Conservation (phyloP, 2,113 vertebrate species). For the Ornithorhynchus anatinus region DNA sequence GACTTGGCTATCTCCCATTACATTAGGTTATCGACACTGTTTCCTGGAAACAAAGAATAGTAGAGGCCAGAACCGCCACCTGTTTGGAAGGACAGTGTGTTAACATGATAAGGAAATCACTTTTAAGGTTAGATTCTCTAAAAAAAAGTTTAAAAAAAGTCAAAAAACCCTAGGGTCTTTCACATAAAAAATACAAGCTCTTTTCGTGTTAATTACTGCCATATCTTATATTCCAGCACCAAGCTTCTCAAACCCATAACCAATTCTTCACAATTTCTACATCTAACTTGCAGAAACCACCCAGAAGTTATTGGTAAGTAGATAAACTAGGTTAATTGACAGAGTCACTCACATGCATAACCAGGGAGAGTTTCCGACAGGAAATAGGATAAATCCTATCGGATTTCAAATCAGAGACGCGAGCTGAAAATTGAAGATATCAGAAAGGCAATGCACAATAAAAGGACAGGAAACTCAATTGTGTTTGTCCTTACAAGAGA, state of each 20-base stretch:
- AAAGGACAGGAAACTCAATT: slow-evolving; percentile 35
- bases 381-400: background rate
- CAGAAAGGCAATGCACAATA: background rate
- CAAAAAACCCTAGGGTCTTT: too few relatives aligned
- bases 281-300: background rate
- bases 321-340: background rate
- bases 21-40: background rate
- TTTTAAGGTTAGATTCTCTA: background rate
- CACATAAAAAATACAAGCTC: too few relatives aligned
- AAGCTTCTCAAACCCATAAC: background rate
- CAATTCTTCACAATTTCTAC: background rate
- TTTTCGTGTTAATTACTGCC: too few relatives aligned
- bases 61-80: background rate
- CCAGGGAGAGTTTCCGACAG: background rate
- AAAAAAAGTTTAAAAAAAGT: too few relatives aligned
- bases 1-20: background rate
- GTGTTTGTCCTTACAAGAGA: slow-evolving; percentile 9
- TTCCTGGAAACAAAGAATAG: background rate
- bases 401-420: background rate
- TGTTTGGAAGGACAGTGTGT: background rate
- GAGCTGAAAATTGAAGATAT: background rate
- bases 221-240: background rate
- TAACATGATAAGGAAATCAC: background rate
- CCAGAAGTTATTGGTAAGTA: background rate
- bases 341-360: background rate